Conservation (phyloP, 1,140 invertebrate species). For the Musca domestica region DNA sequence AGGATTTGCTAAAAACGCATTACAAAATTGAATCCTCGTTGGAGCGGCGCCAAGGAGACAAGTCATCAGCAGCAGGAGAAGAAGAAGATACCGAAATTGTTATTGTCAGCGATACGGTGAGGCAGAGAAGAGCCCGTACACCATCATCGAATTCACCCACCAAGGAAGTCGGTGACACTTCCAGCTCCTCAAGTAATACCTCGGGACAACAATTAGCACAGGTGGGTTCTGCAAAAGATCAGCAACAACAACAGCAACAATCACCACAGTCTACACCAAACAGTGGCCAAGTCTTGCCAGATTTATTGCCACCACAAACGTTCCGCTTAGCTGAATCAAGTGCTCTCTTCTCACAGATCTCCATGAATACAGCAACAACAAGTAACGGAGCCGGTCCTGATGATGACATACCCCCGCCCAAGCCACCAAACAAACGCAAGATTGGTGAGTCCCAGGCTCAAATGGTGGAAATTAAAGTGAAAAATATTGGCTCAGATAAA, state of each 20-base stretch:
- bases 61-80: slow-evolving; percentile 1
- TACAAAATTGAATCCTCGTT: slow-evolving; percentile 38
- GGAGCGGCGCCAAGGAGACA: slow-evolving; percentile 2
- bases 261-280: not conserved
- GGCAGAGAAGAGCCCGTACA: slow-evolving; percentile 48
- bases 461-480: slow-evolving; percentile 48
- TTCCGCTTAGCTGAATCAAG: slow-evolving; percentile 67
- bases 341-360: slow-evolving; percentile 69
- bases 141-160: slow-evolving; percentile 26
- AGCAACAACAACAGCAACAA: not conserved
- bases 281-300: slow-evolving; percentile 37
- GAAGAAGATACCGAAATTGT: slow-evolving; percentile 51
- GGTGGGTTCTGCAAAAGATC: not conserved
- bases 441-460: slow-evolving; percentile 30
- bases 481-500: slow-evolving; percentile 49
- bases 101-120: slow-evolving; percentile 52
- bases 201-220: not conserved
- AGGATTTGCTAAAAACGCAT: slow-evolving; percentile 44
- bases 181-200: slow-evolving; percentile 27
- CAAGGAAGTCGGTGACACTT: not conserved
- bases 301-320: slow-evolving; percentile 55
- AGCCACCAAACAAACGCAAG: slow-evolving; percentile 21
- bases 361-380: slow-evolving; percentile 36
- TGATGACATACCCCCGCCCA: slow-evolving; percentile 12
- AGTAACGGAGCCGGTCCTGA: not conserved